Evolutionary conservation across 2,888 invertebrate species (phyloP).

Genomic region (Tridacna gigas): DNA sequence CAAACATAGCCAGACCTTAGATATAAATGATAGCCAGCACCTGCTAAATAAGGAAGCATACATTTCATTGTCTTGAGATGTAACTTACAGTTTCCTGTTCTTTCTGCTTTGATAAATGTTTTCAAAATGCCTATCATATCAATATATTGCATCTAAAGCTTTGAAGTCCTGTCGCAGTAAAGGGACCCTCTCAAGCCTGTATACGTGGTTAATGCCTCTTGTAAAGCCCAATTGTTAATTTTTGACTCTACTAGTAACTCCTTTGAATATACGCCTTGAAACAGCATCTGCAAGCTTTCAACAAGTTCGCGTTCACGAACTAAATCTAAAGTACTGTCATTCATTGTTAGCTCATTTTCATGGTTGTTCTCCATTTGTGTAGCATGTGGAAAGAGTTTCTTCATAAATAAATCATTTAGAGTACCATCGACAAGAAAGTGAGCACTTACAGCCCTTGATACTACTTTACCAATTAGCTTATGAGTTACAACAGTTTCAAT

Average conservation of each 20-base stretch:
- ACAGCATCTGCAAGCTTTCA: background rate
- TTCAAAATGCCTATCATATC: slow-evolving; percentile 65
- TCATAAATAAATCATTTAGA: slow-evolving; percentile 34
- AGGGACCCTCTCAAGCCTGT: slow-evolving; percentile 7
- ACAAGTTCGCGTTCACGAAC: slow-evolving; percentile 2
- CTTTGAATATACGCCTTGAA: slow-evolving; percentile 14
- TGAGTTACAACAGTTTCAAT: too few species aligned
- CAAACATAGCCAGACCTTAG: too few species aligned
- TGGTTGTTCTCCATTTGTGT: slow-evolving; percentile 4
- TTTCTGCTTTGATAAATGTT: too few species aligned
- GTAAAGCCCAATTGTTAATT: background rate
- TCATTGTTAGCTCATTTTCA: background rate
- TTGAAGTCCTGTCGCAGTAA: slow-evolving; percentile 19
- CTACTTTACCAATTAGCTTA: slow-evolving; percentile 70
- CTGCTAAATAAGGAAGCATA: too few species aligned
- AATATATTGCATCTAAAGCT: slow-evolving; percentile 67
- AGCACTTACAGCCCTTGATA: slow-evolving; percentile 61
- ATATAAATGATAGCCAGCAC: too few species aligned
- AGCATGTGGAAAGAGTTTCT: slow-evolving; percentile 24
- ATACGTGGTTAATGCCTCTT: slow-evolving; percentile 8
- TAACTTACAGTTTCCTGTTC: too few species aligned
- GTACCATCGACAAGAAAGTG: slow-evolving; percentile 65
- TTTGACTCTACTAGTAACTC: background rate
- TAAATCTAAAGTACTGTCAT: background rate
- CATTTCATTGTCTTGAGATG: too few species aligned